phyloP scores from a whole-genome alignment of 1,140 invertebrate genomes.

The Trichonephila inaurata region DNA sequence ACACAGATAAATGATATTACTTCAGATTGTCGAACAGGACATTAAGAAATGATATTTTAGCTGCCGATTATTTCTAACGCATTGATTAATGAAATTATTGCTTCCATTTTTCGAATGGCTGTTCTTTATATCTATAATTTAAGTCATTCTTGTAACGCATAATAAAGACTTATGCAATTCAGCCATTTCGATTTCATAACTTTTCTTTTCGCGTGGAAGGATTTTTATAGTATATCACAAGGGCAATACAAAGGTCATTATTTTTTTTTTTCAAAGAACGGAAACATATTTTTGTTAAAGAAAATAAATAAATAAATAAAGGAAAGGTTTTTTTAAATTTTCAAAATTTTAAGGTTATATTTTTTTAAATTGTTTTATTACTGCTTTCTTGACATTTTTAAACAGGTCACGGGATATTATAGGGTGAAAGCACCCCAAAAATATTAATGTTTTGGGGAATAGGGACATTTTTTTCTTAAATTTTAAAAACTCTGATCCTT shows the following conservation, averaged over 20 bases:
- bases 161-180: background rate
- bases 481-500: too few species aligned
- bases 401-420: too few species aligned
- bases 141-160: background rate
- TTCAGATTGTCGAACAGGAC: conserved; percentile 8
- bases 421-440: too few species aligned
- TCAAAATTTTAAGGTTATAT: too few species aligned
- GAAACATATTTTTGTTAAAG: too few species aligned
- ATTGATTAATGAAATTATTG: conserved; percentile 32
- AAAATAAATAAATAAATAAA: too few species aligned
- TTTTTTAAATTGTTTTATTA: too few species aligned
- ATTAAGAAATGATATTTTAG: background rate
- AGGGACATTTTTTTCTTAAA: too few species aligned
- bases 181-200: background rate
- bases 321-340: too few species aligned
- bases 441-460: too few species aligned
- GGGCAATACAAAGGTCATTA: background rate
- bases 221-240: background rate
- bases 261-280: background rate
- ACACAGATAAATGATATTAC: background rate
- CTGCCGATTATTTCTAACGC: background rate
- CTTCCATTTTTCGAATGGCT: background rate
- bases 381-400: too few species aligned
- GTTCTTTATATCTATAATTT: background rate
- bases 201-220: background rate